A percentile compares a stretch with the other conserved stretches of the same genome.
phyloP scores from a whole-genome alignment of 2,113 vertebrate genomes.

The Lepidothrix coronata region DNA sequence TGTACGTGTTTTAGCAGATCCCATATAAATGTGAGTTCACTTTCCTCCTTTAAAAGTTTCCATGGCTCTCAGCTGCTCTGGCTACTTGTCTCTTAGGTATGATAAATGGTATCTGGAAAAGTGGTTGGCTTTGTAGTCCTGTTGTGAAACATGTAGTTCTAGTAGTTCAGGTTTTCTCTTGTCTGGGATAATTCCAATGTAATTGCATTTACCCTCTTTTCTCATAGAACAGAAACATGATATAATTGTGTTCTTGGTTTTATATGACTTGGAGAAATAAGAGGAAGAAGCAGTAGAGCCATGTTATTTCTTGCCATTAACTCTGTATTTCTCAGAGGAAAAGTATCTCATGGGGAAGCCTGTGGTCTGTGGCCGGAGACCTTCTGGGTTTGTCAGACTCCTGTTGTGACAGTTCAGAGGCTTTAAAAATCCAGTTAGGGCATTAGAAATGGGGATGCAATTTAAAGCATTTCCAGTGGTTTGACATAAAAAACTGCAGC shows the following conservation, averaged over 20 bases:
- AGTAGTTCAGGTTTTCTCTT: conserved; percentile 45
- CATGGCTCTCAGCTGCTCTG: background rate
- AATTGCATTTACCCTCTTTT: background rate
- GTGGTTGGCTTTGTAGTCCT: background rate
- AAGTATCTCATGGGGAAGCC: background rate
- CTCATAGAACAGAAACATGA: background rate
- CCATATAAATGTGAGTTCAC: background rate
- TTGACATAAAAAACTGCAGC: background rate
- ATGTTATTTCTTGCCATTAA: background rate
- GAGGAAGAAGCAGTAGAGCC: background rate
- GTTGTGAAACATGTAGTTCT: background rate
- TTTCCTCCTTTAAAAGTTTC: background rate
- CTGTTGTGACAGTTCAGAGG: background rate
- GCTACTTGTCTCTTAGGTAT: background rate
- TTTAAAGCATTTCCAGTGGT: background rate
- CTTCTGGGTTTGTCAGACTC: background rate
- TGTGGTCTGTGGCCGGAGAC: background rate
- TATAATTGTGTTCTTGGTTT: background rate
- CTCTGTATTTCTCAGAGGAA: background rate
- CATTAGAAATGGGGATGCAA: background rate
- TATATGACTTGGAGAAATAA: background rate
- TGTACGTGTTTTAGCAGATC: background rate
- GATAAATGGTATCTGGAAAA: background rate
- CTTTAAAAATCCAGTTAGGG: background rate
- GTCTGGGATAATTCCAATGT: background rate